Base-by-base conservation (phyloP, 2,113 vertebrate species). In the Elaphurus davidianus region DNA sequence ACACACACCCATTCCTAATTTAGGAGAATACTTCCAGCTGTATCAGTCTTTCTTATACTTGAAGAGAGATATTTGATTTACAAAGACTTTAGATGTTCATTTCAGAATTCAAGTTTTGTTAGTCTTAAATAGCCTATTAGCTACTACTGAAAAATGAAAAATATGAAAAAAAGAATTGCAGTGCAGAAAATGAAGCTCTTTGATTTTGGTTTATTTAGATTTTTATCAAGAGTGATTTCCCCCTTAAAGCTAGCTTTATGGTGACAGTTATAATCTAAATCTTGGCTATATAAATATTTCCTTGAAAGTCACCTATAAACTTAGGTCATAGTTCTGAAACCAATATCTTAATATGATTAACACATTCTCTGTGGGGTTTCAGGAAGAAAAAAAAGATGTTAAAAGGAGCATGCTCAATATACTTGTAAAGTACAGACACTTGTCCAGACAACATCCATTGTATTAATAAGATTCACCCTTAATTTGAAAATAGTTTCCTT, bases 291-390 rank as follows among this genome's bases (percentile, higher is more conserved):
- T 33, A 94, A 89, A 76, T 94, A 43, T 74, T 83, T 93, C 87
- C 92, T 76, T 74, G 67, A 96, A 94, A 86, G 93, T 97, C 90
- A 96, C 13, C 23, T 95, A 47, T 93, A 91, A 98, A 96, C 30
- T 2, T 97, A 98, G 78, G 76, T 98, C 94, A 40, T 23, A 11
- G 43, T n/a, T 97, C 81, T 47, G 50, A 30, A 10, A 23, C 4
- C 62, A 62, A 21, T 76, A 95, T 43, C 45, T 78, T 15, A 59
- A 90, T n/a, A 17, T 57, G 74, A 90, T 43, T 33, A 54, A 78
- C 11, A 64, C 17, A 67, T 90, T 93, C n/a, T 87, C 28, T 25
- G 11, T 19, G 2, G 28, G 40, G 19, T 19, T 28, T 92, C 19
- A 25, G 23, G 15, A n/a, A 94, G 47, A 30, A 16, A 71, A 28